Percentiles rank a stretch among this genome's conserved stretches.
Evolutionary conservation across 2,797 vertebrate species (phyloP).

Genomic region (Neosilurus hyrtlii): DNA sequence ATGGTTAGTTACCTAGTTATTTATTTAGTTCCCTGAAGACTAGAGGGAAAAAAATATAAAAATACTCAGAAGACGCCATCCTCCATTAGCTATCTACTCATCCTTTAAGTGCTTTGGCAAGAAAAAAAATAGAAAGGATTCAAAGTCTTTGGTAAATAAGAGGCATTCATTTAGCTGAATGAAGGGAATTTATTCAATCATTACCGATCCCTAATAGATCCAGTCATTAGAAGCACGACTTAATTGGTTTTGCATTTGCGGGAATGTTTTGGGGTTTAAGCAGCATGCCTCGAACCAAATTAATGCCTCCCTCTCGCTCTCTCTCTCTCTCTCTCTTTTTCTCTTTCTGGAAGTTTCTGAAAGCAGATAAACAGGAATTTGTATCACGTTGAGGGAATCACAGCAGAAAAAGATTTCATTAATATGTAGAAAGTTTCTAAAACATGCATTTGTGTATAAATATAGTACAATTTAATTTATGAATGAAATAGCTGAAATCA

Average conservation of each 20-base stretch:
- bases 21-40: slow-evolving; percentile 35
- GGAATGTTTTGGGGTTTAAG: slow-evolving; percentile 12
- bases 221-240: slow-evolving; percentile 28
- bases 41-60: background rate
- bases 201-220: slow-evolving; percentile 35
- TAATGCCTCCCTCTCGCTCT: background rate
- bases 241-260: slow-evolving; percentile 21
- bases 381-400: background rate
- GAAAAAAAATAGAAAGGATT: slow-evolving; percentile 1
- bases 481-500: background rate
- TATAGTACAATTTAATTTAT: background rate
- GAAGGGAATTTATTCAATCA: slow-evolving; percentile 45
- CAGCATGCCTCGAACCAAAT: background rate
- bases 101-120: slow-evolving; percentile 36
- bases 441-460: background rate
- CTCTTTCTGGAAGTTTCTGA: background rate
- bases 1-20: slow-evolving; percentile 17
- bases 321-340: background rate
- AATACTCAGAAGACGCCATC: slow-evolving; percentile 16
- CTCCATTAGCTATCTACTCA: slow-evolving; percentile 46
- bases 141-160: slow-evolving; percentile 44
- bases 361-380: background rate
- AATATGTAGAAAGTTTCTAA: background rate
- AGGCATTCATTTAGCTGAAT: slow-evolving; percentile 4
- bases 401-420: background rate